Percentiles rank a stretch among this genome's conserved stretches.
Conservation (phyloP, 2,113 vertebrate genomes). For the Fukomys damarensis region DNA sequence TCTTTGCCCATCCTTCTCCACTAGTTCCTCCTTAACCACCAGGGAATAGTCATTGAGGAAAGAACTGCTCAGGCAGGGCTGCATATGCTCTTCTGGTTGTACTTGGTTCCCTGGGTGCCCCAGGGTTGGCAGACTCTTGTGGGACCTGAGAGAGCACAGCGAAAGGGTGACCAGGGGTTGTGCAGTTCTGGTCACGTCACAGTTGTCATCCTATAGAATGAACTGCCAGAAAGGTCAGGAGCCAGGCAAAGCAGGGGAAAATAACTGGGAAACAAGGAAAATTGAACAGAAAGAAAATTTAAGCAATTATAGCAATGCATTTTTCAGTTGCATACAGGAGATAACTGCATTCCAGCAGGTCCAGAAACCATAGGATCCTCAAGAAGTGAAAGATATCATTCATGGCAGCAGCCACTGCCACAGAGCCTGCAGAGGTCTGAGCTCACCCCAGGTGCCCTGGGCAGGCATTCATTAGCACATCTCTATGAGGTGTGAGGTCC, state of each 20-base stretch:
- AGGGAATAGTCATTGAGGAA: background rate
- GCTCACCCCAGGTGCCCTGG: background rate
- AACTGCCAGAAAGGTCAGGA: background rate
- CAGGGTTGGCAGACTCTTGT: background rate
- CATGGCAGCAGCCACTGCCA: rapidly evolving
- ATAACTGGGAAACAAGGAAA: background rate
- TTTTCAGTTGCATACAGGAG: background rate
- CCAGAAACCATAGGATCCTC: background rate
- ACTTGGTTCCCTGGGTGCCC: background rate
- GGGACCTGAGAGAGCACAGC: rapidly evolving
- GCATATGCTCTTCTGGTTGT: background rate
- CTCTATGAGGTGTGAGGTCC: background rate
- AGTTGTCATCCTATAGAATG: background rate
- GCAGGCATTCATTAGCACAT: background rate
- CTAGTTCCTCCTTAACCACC: background rate
- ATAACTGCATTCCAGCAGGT: background rate
- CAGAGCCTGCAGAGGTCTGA: background rate
- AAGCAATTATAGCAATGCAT: background rate
- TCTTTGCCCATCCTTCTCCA: background rate
- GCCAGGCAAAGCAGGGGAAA: background rate
- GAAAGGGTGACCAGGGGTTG: background rate
- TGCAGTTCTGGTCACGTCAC: background rate
- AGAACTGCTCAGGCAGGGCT: background rate
- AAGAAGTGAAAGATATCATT: background rate
- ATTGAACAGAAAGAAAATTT: background rate